These are phyloP conservation scores for Protomyctophum bolini DNA, from an alignment of 2,113 vertebrate species.

Conservation along the genomic window DNA sequence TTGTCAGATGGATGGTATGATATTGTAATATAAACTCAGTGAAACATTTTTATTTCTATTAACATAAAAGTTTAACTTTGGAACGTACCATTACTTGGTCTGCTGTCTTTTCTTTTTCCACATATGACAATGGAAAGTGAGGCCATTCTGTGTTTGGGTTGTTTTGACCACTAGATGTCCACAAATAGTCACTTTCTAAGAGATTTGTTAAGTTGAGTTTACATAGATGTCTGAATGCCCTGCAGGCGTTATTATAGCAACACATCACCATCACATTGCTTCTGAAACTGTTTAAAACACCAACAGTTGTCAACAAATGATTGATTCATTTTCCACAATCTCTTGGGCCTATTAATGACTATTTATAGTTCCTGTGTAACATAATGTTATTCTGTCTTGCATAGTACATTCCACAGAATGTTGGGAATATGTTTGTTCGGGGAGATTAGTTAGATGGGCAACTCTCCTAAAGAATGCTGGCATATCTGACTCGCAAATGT, in stretches of 20 bases:
- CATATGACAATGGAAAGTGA: not conserved
- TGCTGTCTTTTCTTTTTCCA: conserved; percentile 25
- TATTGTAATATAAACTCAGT: conserved; percentile 69
- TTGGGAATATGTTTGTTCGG: not conserved
- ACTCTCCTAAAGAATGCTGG: not conserved
- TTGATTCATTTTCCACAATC: not conserved
- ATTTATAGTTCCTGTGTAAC: not conserved
- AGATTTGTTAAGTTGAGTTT: not conserved
- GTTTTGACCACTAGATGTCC: conserved; percentile 65
- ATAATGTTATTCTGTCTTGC: not conserved
- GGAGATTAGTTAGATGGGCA: not conserved
- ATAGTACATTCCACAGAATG: not conserved
- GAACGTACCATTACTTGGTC: conserved; percentile 64
- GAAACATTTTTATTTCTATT: conserved; percentile 69
- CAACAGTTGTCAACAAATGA: not conserved
- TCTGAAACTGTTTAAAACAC: no score
- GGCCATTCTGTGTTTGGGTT: not conserved
- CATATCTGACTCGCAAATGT: not conserved
- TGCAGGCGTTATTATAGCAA: no score
- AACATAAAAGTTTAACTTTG: conserved; percentile 74
- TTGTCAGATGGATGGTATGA: conserved; percentile 61
- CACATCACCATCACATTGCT: no score
- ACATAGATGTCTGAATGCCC: not conserved
- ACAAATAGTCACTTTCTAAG: conserved; percentile 8
- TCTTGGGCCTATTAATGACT: not conserved